A percentile compares a stretch with the other conserved stretches of the same genome.
Conservation (phyloP, 2,888 invertebrate species). For the Subacronicta megacephala region DNA sequence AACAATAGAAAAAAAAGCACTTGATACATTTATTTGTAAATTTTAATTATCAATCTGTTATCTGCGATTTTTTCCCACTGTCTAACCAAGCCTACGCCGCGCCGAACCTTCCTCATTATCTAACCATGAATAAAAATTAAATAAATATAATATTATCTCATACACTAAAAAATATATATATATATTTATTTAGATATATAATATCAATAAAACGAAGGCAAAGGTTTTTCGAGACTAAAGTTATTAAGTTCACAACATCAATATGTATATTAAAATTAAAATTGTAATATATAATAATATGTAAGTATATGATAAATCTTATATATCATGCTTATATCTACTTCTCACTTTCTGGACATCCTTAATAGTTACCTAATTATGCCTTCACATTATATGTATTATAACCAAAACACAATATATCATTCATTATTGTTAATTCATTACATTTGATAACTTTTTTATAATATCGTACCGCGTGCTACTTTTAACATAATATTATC, state of each 20-base stretch:
- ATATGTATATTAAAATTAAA: slow-evolving; percentile 48
- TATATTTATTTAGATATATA: slow-evolving; percentile 48
- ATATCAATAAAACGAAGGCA: slow-evolving; percentile 68
- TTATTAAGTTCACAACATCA: slow-evolving; percentile 64
- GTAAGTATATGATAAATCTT: slow-evolving; percentile 44
- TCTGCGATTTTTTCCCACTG: slow-evolving; percentile 1
- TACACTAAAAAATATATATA: slow-evolving; percentile 16
- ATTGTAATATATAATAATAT: slow-evolving; percentile 39
- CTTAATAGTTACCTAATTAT: slow-evolving; percentile 63
- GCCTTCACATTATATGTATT: slow-evolving; percentile 48
- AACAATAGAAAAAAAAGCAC: neutral
- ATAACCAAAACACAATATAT: too few species aligned
- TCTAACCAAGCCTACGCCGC: slow-evolving; percentile 7
- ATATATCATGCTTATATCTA: slow-evolving; percentile 62
- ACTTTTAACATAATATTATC: slow-evolving; percentile 14
- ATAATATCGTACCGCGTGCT: slow-evolving; percentile 7
- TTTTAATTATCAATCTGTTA: slow-evolving; percentile 16
- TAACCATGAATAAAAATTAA: slow-evolving; percentile 11
- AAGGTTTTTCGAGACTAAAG: slow-evolving; percentile 67
- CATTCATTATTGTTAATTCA: neutral
- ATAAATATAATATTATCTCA: slow-evolving; percentile 20
- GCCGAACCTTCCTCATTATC: slow-evolving; percentile 6
- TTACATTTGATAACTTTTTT: slow-evolving; percentile 1
- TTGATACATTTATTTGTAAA: slow-evolving; percentile 1
- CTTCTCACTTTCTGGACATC: slow-evolving; percentile 78